These are phyloP conservation scores for Huso huso DNA, from an alignment of 2,797 vertebrate genomes.

Conservation along the genomic window DNA sequence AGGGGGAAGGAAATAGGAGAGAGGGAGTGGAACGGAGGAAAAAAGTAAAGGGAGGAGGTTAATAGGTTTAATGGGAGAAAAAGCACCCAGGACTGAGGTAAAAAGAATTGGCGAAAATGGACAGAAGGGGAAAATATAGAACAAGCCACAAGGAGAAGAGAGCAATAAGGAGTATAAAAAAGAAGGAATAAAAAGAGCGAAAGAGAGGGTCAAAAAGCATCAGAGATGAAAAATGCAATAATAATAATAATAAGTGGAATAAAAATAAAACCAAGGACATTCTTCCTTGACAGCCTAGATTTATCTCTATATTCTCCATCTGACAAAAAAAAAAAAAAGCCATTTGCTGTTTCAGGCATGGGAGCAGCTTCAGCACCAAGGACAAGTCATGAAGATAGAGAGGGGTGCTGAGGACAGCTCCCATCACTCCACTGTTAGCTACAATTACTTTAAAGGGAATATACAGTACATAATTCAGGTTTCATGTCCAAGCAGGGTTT, in stretches of 20 bases:
- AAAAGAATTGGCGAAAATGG: too few relatives aligned
- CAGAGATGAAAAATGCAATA: slow-evolving; percentile 45
- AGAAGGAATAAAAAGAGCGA: slow-evolving; percentile 30
- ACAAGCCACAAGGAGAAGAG: too few relatives aligned
- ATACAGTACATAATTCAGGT: too few relatives aligned
- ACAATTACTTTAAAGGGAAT: too few relatives aligned
- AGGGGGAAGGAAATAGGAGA: background rate
- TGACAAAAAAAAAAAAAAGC: slow-evolving; percentile 53
- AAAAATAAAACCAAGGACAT: slow-evolving; percentile 50
- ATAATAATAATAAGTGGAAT: slow-evolving; percentile 57
- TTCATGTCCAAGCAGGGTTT: too few relatives aligned
- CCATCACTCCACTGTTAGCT: too few relatives aligned
- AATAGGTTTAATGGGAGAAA: too few relatives aligned
- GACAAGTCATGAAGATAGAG: slow-evolving; percentile 66
- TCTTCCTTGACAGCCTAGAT: slow-evolving; percentile 57
- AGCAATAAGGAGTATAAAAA: slow-evolving; percentile 4
- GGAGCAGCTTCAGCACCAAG: slow-evolving; percentile 62
- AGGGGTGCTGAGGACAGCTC: slow-evolving; percentile 21
- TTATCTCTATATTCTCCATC: slow-evolving; percentile 63
- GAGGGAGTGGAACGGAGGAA: background rate
- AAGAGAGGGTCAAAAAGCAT: slow-evolving; percentile 27
- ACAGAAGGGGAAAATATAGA: too few relatives aligned
- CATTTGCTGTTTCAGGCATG: slow-evolving; percentile 62
- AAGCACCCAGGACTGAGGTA: too few relatives aligned
- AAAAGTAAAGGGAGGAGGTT: too few relatives aligned